Evolutionary conservation across 2,888 invertebrate genomes (phyloP).

Genomic region (Altica lythri): DNA sequence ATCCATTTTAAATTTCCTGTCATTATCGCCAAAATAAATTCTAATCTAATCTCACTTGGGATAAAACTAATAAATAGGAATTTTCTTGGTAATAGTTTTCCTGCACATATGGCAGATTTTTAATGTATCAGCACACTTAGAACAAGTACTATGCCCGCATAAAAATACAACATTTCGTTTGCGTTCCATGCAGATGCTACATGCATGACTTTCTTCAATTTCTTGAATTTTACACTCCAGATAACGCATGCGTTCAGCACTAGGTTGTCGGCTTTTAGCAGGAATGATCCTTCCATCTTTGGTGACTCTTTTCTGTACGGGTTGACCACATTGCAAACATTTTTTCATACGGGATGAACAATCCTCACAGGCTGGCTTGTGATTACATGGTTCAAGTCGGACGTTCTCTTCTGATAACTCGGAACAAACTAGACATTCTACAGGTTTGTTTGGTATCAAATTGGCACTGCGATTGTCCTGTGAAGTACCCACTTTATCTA

Average conservation of each 20-base stretch:
- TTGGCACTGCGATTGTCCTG: slow-evolving; percentile 52
- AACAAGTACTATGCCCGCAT: slow-evolving; percentile 88
- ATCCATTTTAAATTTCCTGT: slow-evolving; percentile 4
- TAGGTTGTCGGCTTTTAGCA: slow-evolving; percentile 63
- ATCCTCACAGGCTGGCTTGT: slow-evolving; percentile 74
- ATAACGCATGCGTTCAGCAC: slow-evolving; percentile 69
- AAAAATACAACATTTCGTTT: slow-evolving; percentile 80
- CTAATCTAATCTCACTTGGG: slow-evolving; percentile 10
- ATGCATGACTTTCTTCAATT: slow-evolving; percentile 84
- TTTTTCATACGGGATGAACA: slow-evolving; percentile 79
- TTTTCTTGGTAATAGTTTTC: slow-evolving; percentile 75
- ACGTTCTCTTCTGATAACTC: slow-evolving; percentile 68
- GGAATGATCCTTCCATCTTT: slow-evolving; percentile 60
- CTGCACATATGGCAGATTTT: slow-evolving; percentile 87
- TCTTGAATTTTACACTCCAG: slow-evolving; percentile 81
- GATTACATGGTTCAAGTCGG: slow-evolving; percentile 73
- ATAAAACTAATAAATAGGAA: slow-evolving; percentile 56
- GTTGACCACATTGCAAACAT: slow-evolving; percentile 69
- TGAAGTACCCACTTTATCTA: slow-evolving; percentile 47
- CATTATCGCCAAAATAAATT: slow-evolving; percentile 18
- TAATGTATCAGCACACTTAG: slow-evolving; percentile 78
- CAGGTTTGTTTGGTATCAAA: slow-evolving; percentile 53
- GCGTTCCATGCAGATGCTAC: slow-evolving; percentile 88
- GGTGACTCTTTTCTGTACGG: slow-evolving; percentile 63
- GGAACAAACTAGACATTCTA: slow-evolving; percentile 74